These are phyloP conservation scores for Sepiola atlantica DNA, from an alignment of 2,888 invertebrate genomes.

Conservation along the genomic window DNA sequence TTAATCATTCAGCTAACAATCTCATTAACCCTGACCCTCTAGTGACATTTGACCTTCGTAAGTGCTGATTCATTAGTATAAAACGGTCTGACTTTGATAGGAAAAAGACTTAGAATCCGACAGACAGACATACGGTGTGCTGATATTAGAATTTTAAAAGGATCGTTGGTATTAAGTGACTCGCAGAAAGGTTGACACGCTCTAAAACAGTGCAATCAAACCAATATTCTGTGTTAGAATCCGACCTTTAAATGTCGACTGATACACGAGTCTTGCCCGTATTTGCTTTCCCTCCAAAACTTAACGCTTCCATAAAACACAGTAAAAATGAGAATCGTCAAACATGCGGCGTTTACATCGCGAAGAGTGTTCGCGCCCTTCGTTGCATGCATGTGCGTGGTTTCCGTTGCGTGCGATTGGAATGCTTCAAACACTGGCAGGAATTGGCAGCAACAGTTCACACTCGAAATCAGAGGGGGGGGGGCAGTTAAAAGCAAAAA, in stretches of 20 bases:
- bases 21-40: no score
- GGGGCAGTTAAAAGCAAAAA: neutral
- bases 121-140: no score
- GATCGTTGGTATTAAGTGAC: no score
- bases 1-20: no score
- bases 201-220: no score
- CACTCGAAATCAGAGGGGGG: neutral
- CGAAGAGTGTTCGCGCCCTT: neutral
- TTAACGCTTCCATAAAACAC: neutral
- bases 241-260: neutral
- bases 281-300: neutral
- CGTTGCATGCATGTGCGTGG: neutral
- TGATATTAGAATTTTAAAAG: no score
- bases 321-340: neutral
- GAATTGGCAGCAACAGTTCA: neutral
- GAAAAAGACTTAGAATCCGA: no score
- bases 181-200: no score
- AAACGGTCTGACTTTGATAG: no score
- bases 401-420: neutral
- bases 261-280: neutral
- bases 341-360: neutral
- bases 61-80: no score
- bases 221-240: no score
- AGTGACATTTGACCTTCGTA: no score
- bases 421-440: neutral